Evolutionary conservation across 23 tunicate species (phyloP).

Genomic region (Trididemnum clinides): DNA sequence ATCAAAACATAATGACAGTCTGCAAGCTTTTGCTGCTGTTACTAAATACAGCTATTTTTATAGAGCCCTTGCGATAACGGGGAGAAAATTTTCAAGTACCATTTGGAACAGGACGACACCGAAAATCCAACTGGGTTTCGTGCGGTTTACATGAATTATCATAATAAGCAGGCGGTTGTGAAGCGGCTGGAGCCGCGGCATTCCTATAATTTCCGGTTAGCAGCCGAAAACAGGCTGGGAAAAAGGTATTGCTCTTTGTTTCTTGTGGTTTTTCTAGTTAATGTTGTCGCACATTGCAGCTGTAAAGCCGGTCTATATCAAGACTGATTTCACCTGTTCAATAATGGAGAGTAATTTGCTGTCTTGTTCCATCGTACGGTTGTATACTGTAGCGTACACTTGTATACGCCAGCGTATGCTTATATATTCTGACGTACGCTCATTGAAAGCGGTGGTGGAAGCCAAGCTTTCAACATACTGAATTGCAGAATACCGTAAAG

Average conservation of each 20-base stretch:
- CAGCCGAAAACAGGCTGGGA: conserved; percentile 69
- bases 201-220: conserved; percentile 57
- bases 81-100: conserved; percentile 62
- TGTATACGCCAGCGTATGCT: too few species aligned
- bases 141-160: conserved; percentile 13
- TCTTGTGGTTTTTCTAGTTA: neutral
- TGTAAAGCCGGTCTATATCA: too few species aligned
- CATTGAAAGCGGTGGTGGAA: too few species aligned
- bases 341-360: too few species aligned
- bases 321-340: too few species aligned
- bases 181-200: conserved; percentile 46
- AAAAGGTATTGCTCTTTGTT: conserved; percentile 35
- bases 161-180: conserved; percentile 43
- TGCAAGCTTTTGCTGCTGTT: neutral
- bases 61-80: conserved; percentile 79
- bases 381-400: too few species aligned
- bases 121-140: conserved; percentile 42
- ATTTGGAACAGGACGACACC: conserved; percentile 77
- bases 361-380: too few species aligned
- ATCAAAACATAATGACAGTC: neutral
- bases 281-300: too few species aligned
- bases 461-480: too few species aligned
- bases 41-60: too few species aligned
- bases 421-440: too few species aligned
- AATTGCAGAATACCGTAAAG: too few species aligned